Evolutionary conservation across 2,113 vertebrate genomes (phyloP).

Genomic region (Triplophysa rosa): DNA sequence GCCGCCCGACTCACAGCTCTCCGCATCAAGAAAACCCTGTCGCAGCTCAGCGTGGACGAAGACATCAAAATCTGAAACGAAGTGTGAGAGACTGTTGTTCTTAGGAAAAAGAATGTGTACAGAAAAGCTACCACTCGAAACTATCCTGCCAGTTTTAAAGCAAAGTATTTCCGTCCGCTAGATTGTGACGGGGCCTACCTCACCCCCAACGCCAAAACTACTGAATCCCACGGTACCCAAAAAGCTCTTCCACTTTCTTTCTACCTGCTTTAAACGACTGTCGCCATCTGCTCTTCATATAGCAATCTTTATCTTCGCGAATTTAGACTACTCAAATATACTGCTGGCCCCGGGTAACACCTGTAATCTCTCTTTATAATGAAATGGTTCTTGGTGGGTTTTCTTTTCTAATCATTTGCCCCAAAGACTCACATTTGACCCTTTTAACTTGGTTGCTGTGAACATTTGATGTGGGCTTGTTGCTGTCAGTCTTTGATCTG

Average conservation of each 20-base stretch:
- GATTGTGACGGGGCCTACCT: conserved; percentile 75
- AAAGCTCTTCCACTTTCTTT: conserved; percentile 32
- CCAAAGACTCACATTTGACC: conserved; percentile 18
- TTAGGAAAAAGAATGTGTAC: conserved; percentile 39
- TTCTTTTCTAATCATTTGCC: conserved; percentile 1
- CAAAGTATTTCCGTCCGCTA: conserved; percentile 55
- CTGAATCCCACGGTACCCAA: conserved; percentile 59
- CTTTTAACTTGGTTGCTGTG: neutral
- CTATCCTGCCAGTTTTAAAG: conserved; percentile 70
- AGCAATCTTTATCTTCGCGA: conserved; percentile 42
- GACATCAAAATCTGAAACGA: conserved; percentile 86
- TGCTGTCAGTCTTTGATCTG: neutral
- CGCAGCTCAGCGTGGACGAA: conserved; percentile 92
- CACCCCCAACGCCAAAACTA: conserved; percentile 76
- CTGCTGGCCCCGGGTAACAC: conserved; percentile 29
- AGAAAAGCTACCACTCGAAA: conserved; percentile 57
- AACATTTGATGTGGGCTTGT: conserved; percentile 8
- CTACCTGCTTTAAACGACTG: too few species aligned
- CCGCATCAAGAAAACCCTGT: conserved; percentile 96
- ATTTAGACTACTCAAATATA: conserved; percentile 39
- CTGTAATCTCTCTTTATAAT: neutral
- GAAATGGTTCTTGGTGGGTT: too few species aligned
- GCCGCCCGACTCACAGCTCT: conserved; percentile 90
- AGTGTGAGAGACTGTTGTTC: conserved; percentile 43
- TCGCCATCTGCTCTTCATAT: conserved; percentile 22